Evolutionary conservation across 30 jellyfish, hydroid and myxozoan species (phyloP).

Genomic region (Aurelia aurita): DNA sequence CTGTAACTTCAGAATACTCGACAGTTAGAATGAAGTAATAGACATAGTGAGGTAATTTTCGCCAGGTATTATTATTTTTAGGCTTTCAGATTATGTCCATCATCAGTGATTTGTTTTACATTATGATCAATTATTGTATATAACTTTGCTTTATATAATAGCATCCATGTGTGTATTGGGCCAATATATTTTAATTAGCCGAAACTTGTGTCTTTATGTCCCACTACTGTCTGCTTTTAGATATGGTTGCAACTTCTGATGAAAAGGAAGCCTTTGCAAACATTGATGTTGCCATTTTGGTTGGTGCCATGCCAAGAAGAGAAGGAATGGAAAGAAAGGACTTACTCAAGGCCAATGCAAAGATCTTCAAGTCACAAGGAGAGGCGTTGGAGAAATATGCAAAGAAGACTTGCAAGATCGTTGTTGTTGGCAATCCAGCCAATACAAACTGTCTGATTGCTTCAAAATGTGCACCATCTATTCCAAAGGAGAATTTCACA

Average conservation of each 20-base stretch:
- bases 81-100: too few relatives aligned
- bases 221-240: constrained; percentile 20
- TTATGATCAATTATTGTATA: too few relatives aligned
- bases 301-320: constrained; percentile 99
- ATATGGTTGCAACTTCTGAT: constrained; percentile 92
- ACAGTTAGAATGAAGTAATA: too few relatives aligned
- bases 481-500: constrained; percentile 97
- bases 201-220: too few relatives aligned
- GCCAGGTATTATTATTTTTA: too few relatives aligned
- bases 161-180: too few relatives aligned
- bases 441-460: constrained; percentile 98
- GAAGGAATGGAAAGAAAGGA: constrained; percentile 99
- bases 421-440: constrained; percentile 99
- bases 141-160: too few relatives aligned
- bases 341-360: constrained; percentile 96
- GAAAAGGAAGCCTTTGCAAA: constrained; percentile 88
- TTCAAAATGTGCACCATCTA: constrained; percentile 86
- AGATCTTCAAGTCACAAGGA: constrained; percentile 94
- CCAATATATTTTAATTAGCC: too few relatives aligned
- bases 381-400: constrained; percentile 91
- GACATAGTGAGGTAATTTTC: too few relatives aligned
- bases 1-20: too few relatives aligned
- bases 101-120: too few relatives aligned
- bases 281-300: constrained; percentile 97
- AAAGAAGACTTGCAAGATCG: constrained; percentile 94